phyloP scores from a whole-genome alignment of 2,113 vertebrate genomes.

The Pao palembangensis region DNA sequence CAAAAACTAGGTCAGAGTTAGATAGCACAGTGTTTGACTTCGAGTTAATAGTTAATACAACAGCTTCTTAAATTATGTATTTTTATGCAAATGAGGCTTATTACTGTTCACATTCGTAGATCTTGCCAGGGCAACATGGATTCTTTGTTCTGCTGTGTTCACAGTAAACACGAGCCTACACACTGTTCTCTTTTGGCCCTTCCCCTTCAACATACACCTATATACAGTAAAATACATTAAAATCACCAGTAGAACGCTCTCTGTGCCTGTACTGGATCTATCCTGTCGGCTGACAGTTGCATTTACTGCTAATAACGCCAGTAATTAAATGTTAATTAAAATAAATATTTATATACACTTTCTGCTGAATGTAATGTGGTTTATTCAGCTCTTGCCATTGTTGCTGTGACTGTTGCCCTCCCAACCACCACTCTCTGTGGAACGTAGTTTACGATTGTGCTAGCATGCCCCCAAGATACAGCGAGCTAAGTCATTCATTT shows the following conservation, averaged over 20 bases:
- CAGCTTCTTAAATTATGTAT: slow-evolving; percentile 37
- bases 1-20: slow-evolving; percentile 40
- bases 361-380: too few species aligned
- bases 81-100: slow-evolving; percentile 43
- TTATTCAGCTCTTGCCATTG: slow-evolving; percentile 37
- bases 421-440: neutral
- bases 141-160: neutral
- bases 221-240: too few species aligned
- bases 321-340: too few species aligned
- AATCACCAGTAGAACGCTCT: too few species aligned
- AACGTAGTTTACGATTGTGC: slow-evolving; percentile 59
- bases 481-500: slow-evolving; percentile 46
- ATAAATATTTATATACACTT: too few species aligned
- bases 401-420: slow-evolving; percentile 36
- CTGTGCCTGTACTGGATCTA: too few species aligned
- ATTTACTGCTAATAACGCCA: too few species aligned
- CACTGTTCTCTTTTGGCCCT: too few species aligned
- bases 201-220: too few species aligned
- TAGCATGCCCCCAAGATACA: slow-evolving; percentile 44
- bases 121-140: neutral
- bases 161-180: too few species aligned
- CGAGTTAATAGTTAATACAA: slow-evolving; percentile 26
- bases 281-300: too few species aligned
- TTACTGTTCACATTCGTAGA: slow-evolving; percentile 25
- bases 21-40: slow-evolving; percentile 35